Base-by-base conservation (phyloP, 2,113 vertebrate genomes). In the Atlantisia rogersi region DNA sequence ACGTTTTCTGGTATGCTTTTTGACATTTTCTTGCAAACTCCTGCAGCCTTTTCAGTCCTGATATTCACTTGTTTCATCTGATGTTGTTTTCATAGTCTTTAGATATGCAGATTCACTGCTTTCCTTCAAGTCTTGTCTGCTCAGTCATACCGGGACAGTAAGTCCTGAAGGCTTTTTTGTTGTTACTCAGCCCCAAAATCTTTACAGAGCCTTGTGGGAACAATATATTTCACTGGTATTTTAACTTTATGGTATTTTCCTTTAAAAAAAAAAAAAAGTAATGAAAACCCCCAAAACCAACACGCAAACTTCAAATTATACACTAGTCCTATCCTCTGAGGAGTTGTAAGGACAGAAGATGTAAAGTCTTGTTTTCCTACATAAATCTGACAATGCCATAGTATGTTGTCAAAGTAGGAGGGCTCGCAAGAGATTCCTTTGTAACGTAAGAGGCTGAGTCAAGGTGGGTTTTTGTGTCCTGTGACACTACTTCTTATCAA, bases 1-100 rank as follows among this genome's bases (percentile, higher is more conserved):
- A 98, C 91, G 46, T 98, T 97, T 98, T 96, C 78, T 95, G 88
- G 65, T 97, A 97, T 91, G 92, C 37, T 96, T 98, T 97, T 96
- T 98, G 97, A 98, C 96, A 97, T 97, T 97, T 97, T 94, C 97
- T 98, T 97, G 88, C 91, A 97, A 97, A 97, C 92, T 98, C 91
- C 87, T 98, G 95, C 95, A 98, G 95, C 93, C 91, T 97, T 98
- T 98, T 98, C 96, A 95, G 88, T 97, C 95, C 91, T 96, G 94
- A 97, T 97, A 97, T 85, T 97, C 95, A 62, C 82, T 97, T 96
- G 84, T 97, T 98, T 97, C 81, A 96, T 97, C 82, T 96, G 92
- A 97, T 97, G 92, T 90, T 97, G 90, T 95, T 97, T 97, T 94
- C 31, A 13, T 74, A 89, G 91, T 97, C 88, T 87, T 97, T 80